Evolutionary conservation across 2,797 vertebrate genomes (phyloP).

Genomic region (Euthynnus affinis): DNA sequence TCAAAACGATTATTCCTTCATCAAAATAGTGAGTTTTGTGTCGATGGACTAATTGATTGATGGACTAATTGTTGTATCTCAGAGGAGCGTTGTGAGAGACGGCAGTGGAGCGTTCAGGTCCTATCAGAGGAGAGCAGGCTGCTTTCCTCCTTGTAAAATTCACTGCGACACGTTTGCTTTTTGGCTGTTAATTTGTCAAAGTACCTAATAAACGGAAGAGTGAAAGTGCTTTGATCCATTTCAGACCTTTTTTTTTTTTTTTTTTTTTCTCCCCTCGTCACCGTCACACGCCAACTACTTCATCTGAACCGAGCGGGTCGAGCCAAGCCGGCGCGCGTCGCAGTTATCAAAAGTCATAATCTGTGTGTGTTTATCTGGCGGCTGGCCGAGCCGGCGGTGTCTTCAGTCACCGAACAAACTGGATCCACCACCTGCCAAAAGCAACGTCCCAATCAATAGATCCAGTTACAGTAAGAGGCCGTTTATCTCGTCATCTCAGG

Average conservation of each 20-base stretch:
- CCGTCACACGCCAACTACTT: slow-evolving; percentile 21
- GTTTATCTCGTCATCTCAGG: slow-evolving; percentile 58
- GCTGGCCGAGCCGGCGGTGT: slow-evolving; percentile 44
- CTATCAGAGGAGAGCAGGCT: not conserved
- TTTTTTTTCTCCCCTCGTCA: too few species aligned
- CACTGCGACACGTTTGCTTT: slow-evolving; percentile 9
- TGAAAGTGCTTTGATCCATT: slow-evolving; percentile 18
- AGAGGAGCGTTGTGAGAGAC: too few species aligned
- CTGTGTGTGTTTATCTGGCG: slow-evolving; percentile 59
- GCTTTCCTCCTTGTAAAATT: not conserved
- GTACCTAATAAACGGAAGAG: not conserved
- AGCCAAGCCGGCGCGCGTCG: not conserved
- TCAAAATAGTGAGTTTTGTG: too few species aligned
- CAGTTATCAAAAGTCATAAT: slow-evolving; percentile 68
- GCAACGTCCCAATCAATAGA: slow-evolving; percentile 49
- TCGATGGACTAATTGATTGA: too few species aligned
- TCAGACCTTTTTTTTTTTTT: slow-evolving; percentile 11
- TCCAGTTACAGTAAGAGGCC: slow-evolving; percentile 66
- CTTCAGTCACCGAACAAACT: slow-evolving; percentile 52
- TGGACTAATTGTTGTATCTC: too few species aligned
- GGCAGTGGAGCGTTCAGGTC: too few species aligned
- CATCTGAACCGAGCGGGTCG: slow-evolving; percentile 4
- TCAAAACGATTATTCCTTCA: too few species aligned
- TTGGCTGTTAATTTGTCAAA: slow-evolving; percentile 20
- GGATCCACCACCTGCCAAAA: slow-evolving; percentile 54